Conservation (phyloP, 1,140 invertebrate genomes). For the Brachionus manjavacas region DNA sequence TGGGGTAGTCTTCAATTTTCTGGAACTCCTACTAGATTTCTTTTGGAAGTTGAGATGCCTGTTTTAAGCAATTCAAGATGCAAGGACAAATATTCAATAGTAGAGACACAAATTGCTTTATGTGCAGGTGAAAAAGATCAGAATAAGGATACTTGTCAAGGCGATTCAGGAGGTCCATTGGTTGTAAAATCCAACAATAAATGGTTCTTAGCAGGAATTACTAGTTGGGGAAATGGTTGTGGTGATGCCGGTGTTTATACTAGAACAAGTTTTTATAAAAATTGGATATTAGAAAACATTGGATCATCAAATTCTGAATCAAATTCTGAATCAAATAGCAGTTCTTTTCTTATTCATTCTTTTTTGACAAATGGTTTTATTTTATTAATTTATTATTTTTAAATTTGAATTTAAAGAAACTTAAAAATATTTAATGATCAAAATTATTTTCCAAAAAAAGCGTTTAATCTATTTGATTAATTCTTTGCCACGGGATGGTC, state of each 20-base stretch:
- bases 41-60: slow-evolving; percentile 34
- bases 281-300: not conserved
- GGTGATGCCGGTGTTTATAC: slow-evolving; percentile 43
- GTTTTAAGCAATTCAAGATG: slow-evolving; percentile 19
- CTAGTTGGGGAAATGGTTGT: slow-evolving; percentile 35
- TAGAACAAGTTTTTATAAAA: not conserved
- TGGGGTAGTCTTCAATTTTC: not conserved
- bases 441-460: too few species aligned
- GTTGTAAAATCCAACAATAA: not conserved
- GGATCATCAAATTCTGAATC: too few species aligned
- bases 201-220: slow-evolving; percentile 14
- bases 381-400: too few species aligned
- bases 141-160: slow-evolving; percentile 39
- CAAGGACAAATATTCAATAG: slow-evolving; percentile 19
- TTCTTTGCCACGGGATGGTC: too few species aligned
- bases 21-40: not conserved
- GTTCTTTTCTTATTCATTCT: too few species aligned
- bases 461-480: too few species aligned
- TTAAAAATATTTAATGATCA: too few species aligned
- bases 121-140: slow-evolving; percentile 26
- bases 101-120: not conserved
- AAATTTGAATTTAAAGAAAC: too few species aligned
- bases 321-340: too few species aligned
- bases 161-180: slow-evolving; percentile 42
- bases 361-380: too few species aligned